Evolutionary conservation across 2,888 invertebrate genomes (phyloP).

Genomic region (Macaria notata): DNA sequence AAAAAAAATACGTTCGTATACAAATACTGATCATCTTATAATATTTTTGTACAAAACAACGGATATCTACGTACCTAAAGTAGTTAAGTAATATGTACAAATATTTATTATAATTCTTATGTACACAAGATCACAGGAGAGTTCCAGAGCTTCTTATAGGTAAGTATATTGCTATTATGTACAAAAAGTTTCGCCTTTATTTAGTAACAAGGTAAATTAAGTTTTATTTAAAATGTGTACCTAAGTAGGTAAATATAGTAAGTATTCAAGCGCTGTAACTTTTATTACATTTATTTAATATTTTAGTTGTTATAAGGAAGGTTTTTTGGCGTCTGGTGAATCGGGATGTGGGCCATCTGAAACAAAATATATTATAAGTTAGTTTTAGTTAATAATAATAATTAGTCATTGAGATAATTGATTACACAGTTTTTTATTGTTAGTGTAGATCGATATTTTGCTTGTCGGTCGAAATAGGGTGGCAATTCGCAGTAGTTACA

Average conservation of each 20-base stretch:
- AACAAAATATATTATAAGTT: conserved; percentile 48
- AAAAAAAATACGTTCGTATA: conserved; percentile 37
- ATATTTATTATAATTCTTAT: conserved; percentile 45
- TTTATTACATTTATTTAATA: no score
- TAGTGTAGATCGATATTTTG: no score
- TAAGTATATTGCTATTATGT: no score
- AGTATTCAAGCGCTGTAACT: neutral
- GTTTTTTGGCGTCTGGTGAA: conserved; percentile 78
- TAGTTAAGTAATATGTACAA: conserved; percentile 4
- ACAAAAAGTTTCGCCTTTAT: no score
- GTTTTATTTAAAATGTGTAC: no score
- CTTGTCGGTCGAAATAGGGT: no score
- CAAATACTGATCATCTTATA: conserved; percentile 24
- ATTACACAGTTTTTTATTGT: neutral
- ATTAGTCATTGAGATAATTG: neutral
- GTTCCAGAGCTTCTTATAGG: conserved; percentile 70
- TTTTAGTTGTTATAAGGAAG: conserved; percentile 68
- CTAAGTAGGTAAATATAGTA: conserved; percentile 25
- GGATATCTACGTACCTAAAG: conserved; percentile 8
- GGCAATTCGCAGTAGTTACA: no score
- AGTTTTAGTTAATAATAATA: no score
- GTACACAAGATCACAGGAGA: conserved; percentile 78
- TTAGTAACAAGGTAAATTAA: no score
- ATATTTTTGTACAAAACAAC: conserved; percentile 46
- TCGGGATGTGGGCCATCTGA: conserved; percentile 75